These are phyloP conservation scores for Petrocephalus schoutedeni DNA, from an alignment of 2,797 vertebrate species.

Conservation along the genomic window DNA sequence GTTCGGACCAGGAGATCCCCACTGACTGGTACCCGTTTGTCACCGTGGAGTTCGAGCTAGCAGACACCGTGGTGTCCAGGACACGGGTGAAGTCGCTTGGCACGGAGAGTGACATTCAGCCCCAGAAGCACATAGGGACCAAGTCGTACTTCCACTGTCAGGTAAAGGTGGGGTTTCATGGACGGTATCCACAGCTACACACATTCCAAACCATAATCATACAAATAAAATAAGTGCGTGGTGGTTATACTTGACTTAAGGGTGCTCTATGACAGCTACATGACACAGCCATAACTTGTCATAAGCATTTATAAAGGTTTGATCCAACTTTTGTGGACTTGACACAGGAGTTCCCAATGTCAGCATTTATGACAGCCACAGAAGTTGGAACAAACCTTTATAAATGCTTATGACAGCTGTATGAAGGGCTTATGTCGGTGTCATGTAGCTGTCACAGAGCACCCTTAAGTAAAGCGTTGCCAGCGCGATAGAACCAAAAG, in stretches of 20 bases:
- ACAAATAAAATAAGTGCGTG: not conserved
- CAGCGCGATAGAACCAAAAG: not conserved
- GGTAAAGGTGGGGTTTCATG: conserved; percentile 54
- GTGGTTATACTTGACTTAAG: too few species aligned
- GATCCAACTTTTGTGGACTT: too few species aligned
- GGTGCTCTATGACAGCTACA: too few species aligned
- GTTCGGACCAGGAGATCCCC: conserved; percentile 93
- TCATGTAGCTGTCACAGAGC: too few species aligned
- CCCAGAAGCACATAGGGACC: conserved; percentile 80
- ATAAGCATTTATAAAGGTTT: too few species aligned
- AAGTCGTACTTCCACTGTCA: conserved; percentile 84
- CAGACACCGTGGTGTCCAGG: conserved; percentile 73
- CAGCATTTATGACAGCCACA: too few species aligned
- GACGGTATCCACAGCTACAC: not conserved
- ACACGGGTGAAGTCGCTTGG: conserved; percentile 82
- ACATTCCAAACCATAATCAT: not conserved
- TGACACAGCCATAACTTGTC: too few species aligned
- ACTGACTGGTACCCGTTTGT: conserved; percentile 86
- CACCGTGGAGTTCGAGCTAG: conserved; percentile 81
- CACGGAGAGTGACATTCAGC: conserved; percentile 81
- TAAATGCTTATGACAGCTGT: too few species aligned
- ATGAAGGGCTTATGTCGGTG: too few species aligned
- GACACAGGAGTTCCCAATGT: too few species aligned
- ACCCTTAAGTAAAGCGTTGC: too few species aligned
- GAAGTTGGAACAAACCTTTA: too few species aligned